phyloP scores from a whole-genome alignment of 2,797 vertebrate genomes.

The Geotrypetes seraphini region DNA sequence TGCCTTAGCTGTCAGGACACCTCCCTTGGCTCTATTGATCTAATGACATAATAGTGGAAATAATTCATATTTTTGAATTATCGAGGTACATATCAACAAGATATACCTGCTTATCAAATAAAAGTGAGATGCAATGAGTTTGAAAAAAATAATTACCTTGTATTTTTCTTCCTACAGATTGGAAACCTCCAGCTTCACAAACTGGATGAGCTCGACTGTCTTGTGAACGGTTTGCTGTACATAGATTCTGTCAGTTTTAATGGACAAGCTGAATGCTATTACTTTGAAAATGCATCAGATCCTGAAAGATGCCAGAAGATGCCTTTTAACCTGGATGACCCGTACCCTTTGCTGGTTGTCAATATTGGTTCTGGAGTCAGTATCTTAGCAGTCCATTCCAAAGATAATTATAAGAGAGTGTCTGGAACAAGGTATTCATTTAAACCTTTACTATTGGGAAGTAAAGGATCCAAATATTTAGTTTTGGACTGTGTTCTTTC shows the following conservation, averaged over 20 bases:
- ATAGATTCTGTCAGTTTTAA: constrained; percentile 80
- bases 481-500: too few species aligned
- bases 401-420: constrained; percentile 77
- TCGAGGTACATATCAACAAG: too few species aligned
- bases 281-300: constrained; percentile 78
- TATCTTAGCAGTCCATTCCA: constrained; percentile 78
- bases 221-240: constrained; percentile 77
- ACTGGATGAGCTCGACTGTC: constrained; percentile 81
- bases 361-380: constrained; percentile 84
- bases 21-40: too few species aligned
- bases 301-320: constrained; percentile 79
- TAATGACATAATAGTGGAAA: too few species aligned
- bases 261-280: constrained; percentile 78
- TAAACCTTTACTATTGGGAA: not conserved
- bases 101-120: too few species aligned
- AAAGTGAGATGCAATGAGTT: too few species aligned
- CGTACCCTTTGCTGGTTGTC: constrained; percentile 75
- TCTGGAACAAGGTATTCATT: constrained; percentile 70
- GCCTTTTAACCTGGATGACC: constrained; percentile 75
- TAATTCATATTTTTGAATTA: too few species aligned
- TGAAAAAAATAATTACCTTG: too few species aligned
- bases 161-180: constrained; percentile 49
- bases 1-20: too few species aligned
- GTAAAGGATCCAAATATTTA: not conserved
- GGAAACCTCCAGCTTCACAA: constrained; percentile 79